phyloP scores from a whole-genome alignment of 2,797 vertebrate species.

The Ambastaia sidthimunki region DNA sequence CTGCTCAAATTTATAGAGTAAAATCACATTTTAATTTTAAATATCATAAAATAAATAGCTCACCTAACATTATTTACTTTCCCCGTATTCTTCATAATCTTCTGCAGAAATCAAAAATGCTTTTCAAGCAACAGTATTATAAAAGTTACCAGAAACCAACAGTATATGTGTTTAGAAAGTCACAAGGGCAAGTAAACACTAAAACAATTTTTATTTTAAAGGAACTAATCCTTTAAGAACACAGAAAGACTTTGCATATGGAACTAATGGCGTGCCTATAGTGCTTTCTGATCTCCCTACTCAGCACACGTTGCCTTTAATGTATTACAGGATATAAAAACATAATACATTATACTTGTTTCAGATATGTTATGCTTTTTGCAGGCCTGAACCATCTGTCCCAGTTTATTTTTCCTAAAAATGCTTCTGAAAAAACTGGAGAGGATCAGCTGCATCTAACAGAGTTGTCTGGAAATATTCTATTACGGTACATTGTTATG shows the following conservation, averaged over 20 bases:
- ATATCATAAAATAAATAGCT: too few species aligned
- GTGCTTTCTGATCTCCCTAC: not conserved
- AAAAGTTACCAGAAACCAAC: not conserved
- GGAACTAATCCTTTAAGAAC: not conserved
- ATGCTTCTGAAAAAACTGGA: not conserved
- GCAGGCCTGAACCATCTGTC: slow-evolving; percentile 20
- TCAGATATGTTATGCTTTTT: not conserved
- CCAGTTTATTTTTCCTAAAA: slow-evolving; percentile 1
- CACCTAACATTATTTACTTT: too few species aligned
- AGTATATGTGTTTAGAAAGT: not conserved
- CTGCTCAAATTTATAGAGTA: too few species aligned
- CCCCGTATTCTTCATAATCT: too few species aligned
- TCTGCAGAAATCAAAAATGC: too few species aligned
- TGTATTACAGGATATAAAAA: not conserved
- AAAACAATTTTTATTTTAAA: not conserved
- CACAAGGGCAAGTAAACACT: not conserved
- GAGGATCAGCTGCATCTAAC: not conserved
- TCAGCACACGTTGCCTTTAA: not conserved
- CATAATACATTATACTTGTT: not conserved
- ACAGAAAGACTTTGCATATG: not conserved
- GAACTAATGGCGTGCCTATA: not conserved
- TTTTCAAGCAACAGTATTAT: too few species aligned
- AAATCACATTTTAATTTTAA: too few species aligned
- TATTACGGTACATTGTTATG: not conserved
- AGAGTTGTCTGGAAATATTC: not conserved